Evolutionary conservation across 2,113 vertebrate species (phyloP).

Genomic region (Chionis minor): DNA sequence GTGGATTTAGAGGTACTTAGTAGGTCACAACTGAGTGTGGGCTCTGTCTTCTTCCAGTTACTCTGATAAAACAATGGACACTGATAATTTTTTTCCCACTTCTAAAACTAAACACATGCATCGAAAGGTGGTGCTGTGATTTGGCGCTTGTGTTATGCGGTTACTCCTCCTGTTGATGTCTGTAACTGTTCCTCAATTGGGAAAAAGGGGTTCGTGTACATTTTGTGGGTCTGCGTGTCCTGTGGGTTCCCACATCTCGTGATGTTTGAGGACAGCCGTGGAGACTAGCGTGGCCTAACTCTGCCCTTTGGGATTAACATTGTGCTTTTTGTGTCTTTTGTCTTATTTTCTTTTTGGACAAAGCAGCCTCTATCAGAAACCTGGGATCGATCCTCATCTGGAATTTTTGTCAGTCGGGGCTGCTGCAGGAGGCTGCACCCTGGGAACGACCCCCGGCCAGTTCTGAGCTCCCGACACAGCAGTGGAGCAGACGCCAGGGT

Average conservation of each 20-base stretch:
- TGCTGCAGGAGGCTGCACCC: not conserved
- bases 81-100: not conserved
- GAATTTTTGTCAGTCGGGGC: not conserved
- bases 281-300: not conserved
- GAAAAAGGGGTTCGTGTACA: not conserved
- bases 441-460: rapidly evolving
- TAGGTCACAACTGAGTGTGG: not conserved
- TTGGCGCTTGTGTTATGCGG: not conserved
- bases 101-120: not conserved
- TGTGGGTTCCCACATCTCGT: not conserved
- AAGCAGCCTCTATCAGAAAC: not conserved
- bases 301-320: not conserved
- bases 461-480: not conserved
- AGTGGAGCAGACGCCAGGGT: rapidly evolving
- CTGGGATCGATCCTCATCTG: not conserved
- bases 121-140: not conserved
- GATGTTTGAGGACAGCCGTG: not conserved
- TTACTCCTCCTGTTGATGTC: not conserved
- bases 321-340: not conserved
- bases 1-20: slow-evolving; percentile 41
- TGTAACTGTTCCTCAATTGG: not conserved
- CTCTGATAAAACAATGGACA: not conserved
- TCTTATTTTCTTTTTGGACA: not conserved
- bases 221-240: not conserved
- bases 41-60: not conserved